Conservation (phyloP, 2,797 vertebrate species). For the Rhinatrema bivittatum region DNA sequence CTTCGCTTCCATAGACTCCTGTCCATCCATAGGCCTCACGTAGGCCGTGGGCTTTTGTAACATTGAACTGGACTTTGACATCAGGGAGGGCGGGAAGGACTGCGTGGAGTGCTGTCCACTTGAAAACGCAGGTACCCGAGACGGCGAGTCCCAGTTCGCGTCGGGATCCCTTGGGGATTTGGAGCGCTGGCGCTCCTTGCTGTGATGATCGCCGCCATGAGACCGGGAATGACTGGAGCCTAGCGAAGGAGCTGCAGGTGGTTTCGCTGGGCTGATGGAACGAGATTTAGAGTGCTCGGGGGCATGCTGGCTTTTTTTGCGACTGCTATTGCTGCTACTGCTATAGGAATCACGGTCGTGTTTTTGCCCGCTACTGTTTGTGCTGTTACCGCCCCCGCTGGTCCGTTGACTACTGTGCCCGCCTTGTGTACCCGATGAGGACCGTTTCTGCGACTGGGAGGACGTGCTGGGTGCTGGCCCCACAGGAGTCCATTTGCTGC, state of each 20-base stretch:
- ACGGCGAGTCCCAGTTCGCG: constrained; percentile 94
- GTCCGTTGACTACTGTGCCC: constrained; percentile 66
- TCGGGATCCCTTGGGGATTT: constrained; percentile 92
- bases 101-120: constrained; percentile 85
- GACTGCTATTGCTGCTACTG: constrained; percentile 50
- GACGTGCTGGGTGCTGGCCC: constrained; percentile 79
- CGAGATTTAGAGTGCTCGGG: constrained; percentile 88
- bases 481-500: constrained; percentile 95
- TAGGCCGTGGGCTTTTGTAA: constrained; percentile 95
- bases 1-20: constrained; percentile 92
- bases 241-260: constrained; percentile 72
- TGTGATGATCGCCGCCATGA: constrained; percentile 78
- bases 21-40: constrained; percentile 97
- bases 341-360: constrained; percentile 74
- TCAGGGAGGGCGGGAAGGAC: constrained; percentile 88
- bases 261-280: constrained; percentile 76
- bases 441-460: constrained; percentile 83
- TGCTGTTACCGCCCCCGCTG: constrained; percentile 41
- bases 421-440: constrained; percentile 61
- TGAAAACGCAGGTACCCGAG: constrained; percentile 81
- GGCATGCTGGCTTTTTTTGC: constrained; percentile 89
- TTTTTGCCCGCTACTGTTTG: constrained; percentile 66
- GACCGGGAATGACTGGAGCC: constrained; percentile 77
- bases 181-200: constrained; percentile 85
- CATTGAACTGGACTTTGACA: constrained; percentile 94